Evolutionary conservation across 2,888 invertebrate genomes (phyloP), one percentile per base, ranked within the genome.

Genomic region (Abrostola triplasia): DNA sequence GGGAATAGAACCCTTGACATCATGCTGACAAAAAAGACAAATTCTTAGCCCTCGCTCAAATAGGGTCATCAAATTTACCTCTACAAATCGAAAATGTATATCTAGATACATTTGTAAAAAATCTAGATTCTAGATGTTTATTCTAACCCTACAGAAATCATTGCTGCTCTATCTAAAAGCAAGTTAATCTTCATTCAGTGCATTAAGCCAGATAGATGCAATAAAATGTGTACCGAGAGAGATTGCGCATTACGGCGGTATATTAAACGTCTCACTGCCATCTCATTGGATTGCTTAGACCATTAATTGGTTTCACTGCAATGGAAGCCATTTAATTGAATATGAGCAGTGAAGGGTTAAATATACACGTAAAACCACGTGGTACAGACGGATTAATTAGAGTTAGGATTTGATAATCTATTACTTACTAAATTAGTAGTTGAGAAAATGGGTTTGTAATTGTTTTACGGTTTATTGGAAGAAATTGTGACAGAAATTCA

Each of bases 221-320:
- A 73, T 76, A 73, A 67, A 67, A 50, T 64, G 77, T 67, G 62
- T 59, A 50, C 11, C 24, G 12, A 54, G 57, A 12, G 35, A 56
- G 42, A 76, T 73, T 63, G 68, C 58, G 52, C 44, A 47, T 47
- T 47, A 47, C 24, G 44, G 13, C 59, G 47, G 53, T 48, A 12
- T 67, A 72, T 53, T 73, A 76, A 67, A 64, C 47, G 60, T 53
- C 44, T 47, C 35, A 24, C 40, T 49, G 47, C 54, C 52, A 51
- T 62, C 59, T 59, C 61, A 66, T 73, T 73, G 59, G 51, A 66
- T 76, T 59, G 47, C 59, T 59, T 64, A 75, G 47, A 49, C 54
- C 59, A 76, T 76, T 79, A 67, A 76, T 76, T 76, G 79, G 61
- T 72, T 76, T 76, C 44, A 76, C 38, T 66, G 70, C 73, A 71